Evolutionary conservation across 2,797 vertebrate genomes (phyloP).

Genomic region (Aphelocoma californica): DNA sequence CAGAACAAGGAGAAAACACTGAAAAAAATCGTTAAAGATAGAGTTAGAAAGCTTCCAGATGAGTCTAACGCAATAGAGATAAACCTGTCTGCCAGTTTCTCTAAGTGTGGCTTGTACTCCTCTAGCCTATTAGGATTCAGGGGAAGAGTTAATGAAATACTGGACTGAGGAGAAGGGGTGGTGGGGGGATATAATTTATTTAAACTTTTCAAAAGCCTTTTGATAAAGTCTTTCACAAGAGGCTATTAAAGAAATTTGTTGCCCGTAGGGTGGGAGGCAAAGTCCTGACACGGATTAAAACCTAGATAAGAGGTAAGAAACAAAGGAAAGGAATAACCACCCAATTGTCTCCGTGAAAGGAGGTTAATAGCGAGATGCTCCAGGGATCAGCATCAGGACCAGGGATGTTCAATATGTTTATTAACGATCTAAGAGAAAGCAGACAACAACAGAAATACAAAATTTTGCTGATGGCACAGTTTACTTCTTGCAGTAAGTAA

Average conservation of each 20-base stretch:
- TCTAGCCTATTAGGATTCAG: conserved; percentile 41
- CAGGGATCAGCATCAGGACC: conserved; percentile 58
- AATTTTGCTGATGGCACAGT: conserved; percentile 62
- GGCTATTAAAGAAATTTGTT: conserved; percentile 67
- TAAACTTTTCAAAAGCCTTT: conserved; percentile 68
- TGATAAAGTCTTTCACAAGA: conserved; percentile 65
- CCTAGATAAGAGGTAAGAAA: conserved; percentile 62
- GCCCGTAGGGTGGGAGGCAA: conserved; percentile 39
- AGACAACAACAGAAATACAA: conserved; percentile 51
- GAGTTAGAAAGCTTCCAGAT: conserved; percentile 49
- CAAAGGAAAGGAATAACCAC: conserved; percentile 51
- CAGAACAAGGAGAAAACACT: conserved; percentile 1
- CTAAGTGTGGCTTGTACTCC: neutral
- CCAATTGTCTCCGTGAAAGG: conserved; percentile 62
- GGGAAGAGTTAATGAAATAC: conserved; percentile 53
- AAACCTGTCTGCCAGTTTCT: conserved; percentile 19
- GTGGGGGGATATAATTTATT: conserved; percentile 46
- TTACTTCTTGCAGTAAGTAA: conserved; percentile 49
- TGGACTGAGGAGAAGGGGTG: neutral
- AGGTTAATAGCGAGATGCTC: conserved; percentile 70
- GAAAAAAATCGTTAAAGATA: conserved; percentile 35
- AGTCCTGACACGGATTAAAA: conserved; percentile 67
- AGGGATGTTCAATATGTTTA: conserved; percentile 65
- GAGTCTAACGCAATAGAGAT: neutral
- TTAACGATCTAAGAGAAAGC: conserved; percentile 63